Percentiles rank a stretch among this genome's conserved stretches.
Conservation (phyloP, 2,797 vertebrate genomes). For the Notolabrus celidotus region DNA sequence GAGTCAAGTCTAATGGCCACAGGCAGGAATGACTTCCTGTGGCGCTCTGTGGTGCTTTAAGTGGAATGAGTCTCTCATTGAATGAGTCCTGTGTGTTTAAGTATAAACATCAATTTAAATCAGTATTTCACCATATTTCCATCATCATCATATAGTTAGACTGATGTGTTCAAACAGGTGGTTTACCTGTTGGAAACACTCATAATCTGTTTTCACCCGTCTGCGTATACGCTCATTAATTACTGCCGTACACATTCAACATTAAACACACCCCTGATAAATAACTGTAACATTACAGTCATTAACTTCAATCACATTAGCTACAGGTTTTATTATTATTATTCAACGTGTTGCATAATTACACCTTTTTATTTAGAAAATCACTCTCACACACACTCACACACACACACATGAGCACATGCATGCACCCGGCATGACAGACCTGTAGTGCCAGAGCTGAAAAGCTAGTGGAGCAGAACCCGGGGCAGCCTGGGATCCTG, state of each 20-base stretch:
- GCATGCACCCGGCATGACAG: conserved; percentile 58
- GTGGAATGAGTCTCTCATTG: no score
- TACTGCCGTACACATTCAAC: neutral
- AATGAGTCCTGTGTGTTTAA: no score
- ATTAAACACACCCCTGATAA: conserved; percentile 17
- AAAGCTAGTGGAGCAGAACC: conserved; percentile 76
- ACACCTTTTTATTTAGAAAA: neutral
- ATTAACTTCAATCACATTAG: conserved; percentile 30
- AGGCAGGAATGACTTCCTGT: no score
- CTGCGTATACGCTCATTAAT: conserved; percentile 10
- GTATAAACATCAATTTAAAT: no score
- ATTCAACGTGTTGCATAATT: conserved; percentile 24
- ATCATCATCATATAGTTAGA: no score
- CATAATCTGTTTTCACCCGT: conserved; percentile 32
- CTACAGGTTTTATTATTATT: conserved; percentile 32
- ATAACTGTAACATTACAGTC: conserved; percentile 8
- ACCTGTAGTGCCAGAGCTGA: conserved; percentile 67
- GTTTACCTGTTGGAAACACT: conserved; percentile 13
- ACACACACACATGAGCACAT: neutral
- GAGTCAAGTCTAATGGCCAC: no score
- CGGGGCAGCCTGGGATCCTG: conserved; percentile 67
- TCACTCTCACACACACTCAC: no score
- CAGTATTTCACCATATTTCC: no score
- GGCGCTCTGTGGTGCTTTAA: no score
- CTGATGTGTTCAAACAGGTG: conserved; percentile 31